Conservation (phyloP, 2,797 vertebrate species). For the Meriones psammophilus region DNA sequence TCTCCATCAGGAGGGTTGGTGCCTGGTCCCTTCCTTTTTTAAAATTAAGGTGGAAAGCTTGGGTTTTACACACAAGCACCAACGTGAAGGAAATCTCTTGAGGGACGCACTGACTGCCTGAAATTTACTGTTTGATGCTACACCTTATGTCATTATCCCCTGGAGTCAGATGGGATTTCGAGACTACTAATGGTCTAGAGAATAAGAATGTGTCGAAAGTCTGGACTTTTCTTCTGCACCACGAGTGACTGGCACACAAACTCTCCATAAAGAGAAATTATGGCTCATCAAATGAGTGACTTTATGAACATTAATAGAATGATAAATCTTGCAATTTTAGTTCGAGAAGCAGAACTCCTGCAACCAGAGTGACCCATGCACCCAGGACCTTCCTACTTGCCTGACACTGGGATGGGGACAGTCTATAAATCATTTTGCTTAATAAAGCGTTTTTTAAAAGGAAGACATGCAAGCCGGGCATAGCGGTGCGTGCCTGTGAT, state of each 20-base stretch:
- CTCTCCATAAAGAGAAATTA: slow-evolving; percentile 83
- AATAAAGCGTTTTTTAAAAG: slow-evolving; percentile 66
- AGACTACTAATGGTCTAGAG: slow-evolving; percentile 72
- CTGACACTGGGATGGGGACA: background rate
- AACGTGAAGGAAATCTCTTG: slow-evolving; percentile 38
- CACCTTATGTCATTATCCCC: slow-evolving; percentile 59
- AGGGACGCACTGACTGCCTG: slow-evolving; percentile 24
- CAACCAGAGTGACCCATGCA: slow-evolving; percentile 74
- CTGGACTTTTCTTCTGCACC: slow-evolving; percentile 77
- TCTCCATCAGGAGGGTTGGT: slow-evolving; percentile 56
- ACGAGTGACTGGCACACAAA: slow-evolving; percentile 72
- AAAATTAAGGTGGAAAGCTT: slow-evolving; percentile 42
- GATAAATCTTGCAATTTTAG: slow-evolving; percentile 81
- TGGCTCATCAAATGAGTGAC: slow-evolving; percentile 81
- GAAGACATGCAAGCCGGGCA: background rate
- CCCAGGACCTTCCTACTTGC: slow-evolving; percentile 48
- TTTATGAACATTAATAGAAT: slow-evolving; percentile 83
- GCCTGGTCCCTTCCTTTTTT: background rate
- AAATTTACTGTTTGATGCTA: slow-evolving; percentile 67
- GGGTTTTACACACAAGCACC: slow-evolving; percentile 49
- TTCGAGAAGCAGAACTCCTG: slow-evolving; percentile 71
- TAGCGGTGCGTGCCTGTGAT: too few relatives aligned
- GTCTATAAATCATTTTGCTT: slow-evolving; percentile 69
- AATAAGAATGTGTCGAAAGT: slow-evolving; percentile 71
- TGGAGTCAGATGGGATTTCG: slow-evolving; percentile 65